phyloP scores from a whole-genome alignment of 2,888 invertebrate genomes.

The Laothoe populi region DNA sequence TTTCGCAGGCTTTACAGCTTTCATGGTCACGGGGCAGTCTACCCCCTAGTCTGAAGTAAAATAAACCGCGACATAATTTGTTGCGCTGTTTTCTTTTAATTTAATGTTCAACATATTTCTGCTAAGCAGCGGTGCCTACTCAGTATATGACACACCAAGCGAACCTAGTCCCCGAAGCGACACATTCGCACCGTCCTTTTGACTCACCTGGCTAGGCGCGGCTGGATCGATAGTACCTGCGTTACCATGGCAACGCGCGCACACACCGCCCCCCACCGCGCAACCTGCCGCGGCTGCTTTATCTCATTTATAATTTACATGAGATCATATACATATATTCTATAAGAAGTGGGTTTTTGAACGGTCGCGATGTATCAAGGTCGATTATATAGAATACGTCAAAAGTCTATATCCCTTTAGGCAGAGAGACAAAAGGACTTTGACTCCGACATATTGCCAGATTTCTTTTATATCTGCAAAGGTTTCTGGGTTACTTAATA shows the following conservation, averaged over 20 bases:
- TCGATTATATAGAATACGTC: not conserved
- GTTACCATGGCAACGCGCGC: constrained; percentile 63
- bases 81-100: no score
- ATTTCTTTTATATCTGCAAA: no score
- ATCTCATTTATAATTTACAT: constrained; percentile 22
- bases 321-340: constrained; percentile 13
- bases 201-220: constrained; percentile 8
- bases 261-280: constrained; percentile 29
- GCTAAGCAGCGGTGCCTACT: no score
- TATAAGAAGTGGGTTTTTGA: not conserved
- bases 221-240: constrained; percentile 67
- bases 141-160: no score
- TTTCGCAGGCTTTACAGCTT: no score
- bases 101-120: no score
- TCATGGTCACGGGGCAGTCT: no score
- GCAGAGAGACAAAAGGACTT: no score
- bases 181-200: not conserved
- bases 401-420: not conserved
- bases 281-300: constrained; percentile 5
- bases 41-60: no score
- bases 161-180: not conserved
- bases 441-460: no score
- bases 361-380: not conserved
- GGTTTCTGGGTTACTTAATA: no score
- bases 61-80: no score